Base-by-base conservation (phyloP, 2,888 invertebrate genomes). In the Willowsia nigromaculata region DNA sequence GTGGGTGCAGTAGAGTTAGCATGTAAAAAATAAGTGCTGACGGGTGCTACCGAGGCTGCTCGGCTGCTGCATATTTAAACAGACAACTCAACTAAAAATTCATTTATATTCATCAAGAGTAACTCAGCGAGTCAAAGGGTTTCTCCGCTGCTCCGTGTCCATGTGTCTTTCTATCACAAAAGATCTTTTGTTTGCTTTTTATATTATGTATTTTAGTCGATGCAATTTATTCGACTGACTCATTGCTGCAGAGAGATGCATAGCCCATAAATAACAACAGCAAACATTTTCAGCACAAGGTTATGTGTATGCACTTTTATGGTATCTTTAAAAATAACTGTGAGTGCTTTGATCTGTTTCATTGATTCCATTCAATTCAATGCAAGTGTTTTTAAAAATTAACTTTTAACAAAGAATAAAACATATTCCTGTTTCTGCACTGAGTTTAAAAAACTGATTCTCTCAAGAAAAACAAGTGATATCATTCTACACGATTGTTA, bases 291-390 rank as follows among this genome's bases (percentile, higher is more conserved):
- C 76, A 43, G 86, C 65, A 65, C 86, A 86, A 86, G 86, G 86
- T 68, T 83, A 83, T 76, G 59, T 25, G 30, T 11, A 80, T 85
- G 80, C 86, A 86, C 86, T 80, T 76, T 86, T 80, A 80, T 86
- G 80, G 86, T 37, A 18, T 25, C 25, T 59, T 56, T 18, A 62
- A 62, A 59, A 22, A 56, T 27, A 81, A 59, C 6, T 53, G n/a
- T 22, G 30, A 47, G 68, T 71, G 81, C 40, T 81, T 18, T 56
- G 56, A 62, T 40, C 62, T 43, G 37, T 27, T 56, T 80, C 9
- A 76, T 76, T 7, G 59, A 68, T 7, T 68, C 22, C 33, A 11
- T 50, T 80, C 53, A 15, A 50, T 30, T 27, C 30, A 65, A 65
- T 65, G 13, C 65, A 82, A 82, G 65, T 68, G 65, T 13, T 50